A percentile compares a stretch with the other conserved stretches of the same genome.
Conservation (phyloP, 2,797 vertebrate genomes). For the Ctenochaetus hawaiiensis region DNA sequence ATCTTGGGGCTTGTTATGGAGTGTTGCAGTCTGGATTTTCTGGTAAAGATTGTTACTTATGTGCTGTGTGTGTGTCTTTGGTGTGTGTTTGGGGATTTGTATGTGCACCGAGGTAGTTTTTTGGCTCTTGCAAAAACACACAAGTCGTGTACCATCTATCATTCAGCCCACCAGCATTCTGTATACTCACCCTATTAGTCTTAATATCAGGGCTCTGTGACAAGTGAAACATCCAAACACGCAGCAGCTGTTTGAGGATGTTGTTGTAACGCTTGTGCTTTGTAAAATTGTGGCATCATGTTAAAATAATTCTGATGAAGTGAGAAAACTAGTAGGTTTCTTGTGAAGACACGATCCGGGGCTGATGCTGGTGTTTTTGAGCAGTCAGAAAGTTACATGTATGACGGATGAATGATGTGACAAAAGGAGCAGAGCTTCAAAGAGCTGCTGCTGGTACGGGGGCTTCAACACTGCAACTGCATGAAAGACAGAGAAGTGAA, state of each 20-base stretch:
- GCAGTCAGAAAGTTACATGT: constrained; percentile 19
- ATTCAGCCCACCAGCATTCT: constrained; percentile 1
- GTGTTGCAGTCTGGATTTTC: constrained; percentile 17
- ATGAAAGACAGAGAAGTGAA: neutral
- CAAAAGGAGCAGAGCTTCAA: constrained; percentile 17
- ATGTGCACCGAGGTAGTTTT: constrained; percentile 22
- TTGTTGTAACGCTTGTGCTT: constrained; percentile 10
- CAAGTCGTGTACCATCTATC: neutral
- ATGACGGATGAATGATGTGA: constrained; percentile 36
- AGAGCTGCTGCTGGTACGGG: constrained; percentile 47
- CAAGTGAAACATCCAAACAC: constrained; percentile 14
- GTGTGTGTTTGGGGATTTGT: constrained; percentile 11
- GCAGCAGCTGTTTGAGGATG: neutral
- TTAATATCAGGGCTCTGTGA: constrained; percentile 12
- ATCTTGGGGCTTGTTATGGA: constrained; percentile 45
- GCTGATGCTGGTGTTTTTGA: constrained; percentile 5
- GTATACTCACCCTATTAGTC: neutral
- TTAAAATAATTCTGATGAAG: constrained; percentile 6
- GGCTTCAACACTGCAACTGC: constrained; percentile 24
- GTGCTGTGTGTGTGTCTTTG: constrained; percentile 7
- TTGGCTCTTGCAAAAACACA: neutral
- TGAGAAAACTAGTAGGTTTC: neutral
- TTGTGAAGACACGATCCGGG: neutral
- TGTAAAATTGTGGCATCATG: constrained; percentile 1
- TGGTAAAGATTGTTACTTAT: constrained; percentile 17